Evolutionary conservation across 2,113 vertebrate genomes (phyloP), one percentile per base, ranked within the genome.

Genomic region (Melospiza melodia): DNA sequence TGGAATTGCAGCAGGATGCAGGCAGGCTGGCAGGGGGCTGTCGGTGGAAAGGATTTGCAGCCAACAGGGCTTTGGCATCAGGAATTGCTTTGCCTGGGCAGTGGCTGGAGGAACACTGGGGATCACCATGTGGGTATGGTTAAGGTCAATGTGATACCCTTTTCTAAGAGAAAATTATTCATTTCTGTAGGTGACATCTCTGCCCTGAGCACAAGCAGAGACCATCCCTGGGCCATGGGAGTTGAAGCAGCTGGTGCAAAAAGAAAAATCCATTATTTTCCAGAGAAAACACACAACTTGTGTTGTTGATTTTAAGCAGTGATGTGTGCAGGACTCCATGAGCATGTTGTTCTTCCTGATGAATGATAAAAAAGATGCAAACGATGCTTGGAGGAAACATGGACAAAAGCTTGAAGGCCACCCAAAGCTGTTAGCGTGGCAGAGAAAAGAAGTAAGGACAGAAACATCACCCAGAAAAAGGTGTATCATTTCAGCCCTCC

Each of bases 291-390:
- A n/a, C 7, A 16, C 3, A 35, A 2, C 12, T 39, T 39, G 3
- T 20, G 4, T 49, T 49, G 18, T 0, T 41, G 12, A 28, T 44
- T 52, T 66, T 44, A 59, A 76, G 37, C 15, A n/a, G 30, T 15
- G 23, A 16, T 0, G 0, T 3, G 4, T 10, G 2, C 7, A 62
- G 33, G 43, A 35, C 51, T 39, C 11, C 9, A 3, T 1, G 1
- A 59, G 21, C 3, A 22, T 2, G 0, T 2, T 58, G 10, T 10
- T 67, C 17, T 54, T 59, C 33, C 12, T 58, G 21, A 25, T 6
- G 35, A 75, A 48, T 1, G 1, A 21, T 15, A n/a, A 22, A 83
- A 62, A 37, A 33, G 12, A 20, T 18, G 22, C 4, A 83, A 71
- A 31, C 1, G 5, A 2, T 35, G 25, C 51, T 49, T 54, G 24